Evolutionary conservation across 1,140 invertebrate genomes (phyloP).

Genomic region (Berghia stephanieae): DNA sequence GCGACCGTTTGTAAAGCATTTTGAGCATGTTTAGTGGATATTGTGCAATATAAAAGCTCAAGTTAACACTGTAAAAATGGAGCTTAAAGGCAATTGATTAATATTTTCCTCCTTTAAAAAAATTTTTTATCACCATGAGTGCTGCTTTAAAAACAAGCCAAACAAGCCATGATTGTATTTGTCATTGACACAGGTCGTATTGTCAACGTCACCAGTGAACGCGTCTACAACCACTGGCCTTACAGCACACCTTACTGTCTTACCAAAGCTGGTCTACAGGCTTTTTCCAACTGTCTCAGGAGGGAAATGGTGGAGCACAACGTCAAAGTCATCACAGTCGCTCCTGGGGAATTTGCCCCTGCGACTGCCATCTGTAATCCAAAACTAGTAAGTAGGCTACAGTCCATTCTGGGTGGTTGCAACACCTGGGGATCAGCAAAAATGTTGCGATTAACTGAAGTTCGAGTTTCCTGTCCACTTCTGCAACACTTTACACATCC

Average conservation of each 20-base stretch:
- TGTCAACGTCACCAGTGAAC: conserved; percentile 85
- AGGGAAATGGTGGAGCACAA: conserved; percentile 60
- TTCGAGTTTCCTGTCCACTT: background rate
- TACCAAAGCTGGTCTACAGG: conserved; percentile 79
- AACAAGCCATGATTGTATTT: background rate
- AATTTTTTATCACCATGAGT: too few relatives aligned
- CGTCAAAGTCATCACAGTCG: conserved; percentile 58
- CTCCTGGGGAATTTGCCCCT: conserved; percentile 62
- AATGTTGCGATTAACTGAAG: background rate
- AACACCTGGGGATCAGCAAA: background rate
- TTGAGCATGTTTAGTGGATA: too few relatives aligned
- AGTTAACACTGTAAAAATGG: too few relatives aligned
- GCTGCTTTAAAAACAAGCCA: too few relatives aligned
- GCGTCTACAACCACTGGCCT: conserved; percentile 77
- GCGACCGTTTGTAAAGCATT: too few relatives aligned
- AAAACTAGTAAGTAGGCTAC: conserved; percentile 32
- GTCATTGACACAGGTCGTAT: conserved; percentile 70
- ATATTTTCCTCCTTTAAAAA: too few relatives aligned
- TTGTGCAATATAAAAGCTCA: too few relatives aligned
- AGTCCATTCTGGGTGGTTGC: background rate
- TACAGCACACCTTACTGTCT: conserved; percentile 79
- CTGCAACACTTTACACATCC: background rate
- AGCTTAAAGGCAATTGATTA: too few relatives aligned
- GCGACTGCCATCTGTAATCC: conserved; percentile 44
- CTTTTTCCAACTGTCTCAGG: conserved; percentile 54